A percentile compares a stretch with the other conserved stretches of the same genome.
phyloP scores from a whole-genome alignment of 2,113 vertebrate genomes.

The Sminthopsis crassicaudata region DNA sequence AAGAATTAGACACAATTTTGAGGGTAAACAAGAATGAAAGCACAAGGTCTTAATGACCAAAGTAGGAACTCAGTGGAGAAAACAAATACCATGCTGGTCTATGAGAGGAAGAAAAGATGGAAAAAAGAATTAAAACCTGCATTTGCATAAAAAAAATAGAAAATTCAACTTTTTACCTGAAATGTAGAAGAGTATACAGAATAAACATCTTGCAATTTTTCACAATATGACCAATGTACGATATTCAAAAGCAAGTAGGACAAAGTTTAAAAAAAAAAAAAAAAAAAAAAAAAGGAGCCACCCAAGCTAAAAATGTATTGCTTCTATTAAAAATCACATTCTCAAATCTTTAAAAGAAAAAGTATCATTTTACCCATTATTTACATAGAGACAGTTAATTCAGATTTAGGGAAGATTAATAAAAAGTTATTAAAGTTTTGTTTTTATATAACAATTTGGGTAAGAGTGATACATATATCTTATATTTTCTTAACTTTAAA shows the following conservation, averaged over 20 bases:
- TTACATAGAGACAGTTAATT: neutral
- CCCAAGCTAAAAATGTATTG: neutral
- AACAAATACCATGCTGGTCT: neutral
- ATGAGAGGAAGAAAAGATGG: neutral
- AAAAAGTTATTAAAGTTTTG: neutral
- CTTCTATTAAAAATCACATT: constrained; percentile 6
- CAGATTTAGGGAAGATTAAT: neutral
- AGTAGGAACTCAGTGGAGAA: neutral
- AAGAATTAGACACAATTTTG: neutral
- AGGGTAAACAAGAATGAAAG: neutral
- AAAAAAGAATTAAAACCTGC: neutral
- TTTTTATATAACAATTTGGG: constrained; percentile 4
- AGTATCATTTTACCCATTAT: neutral
- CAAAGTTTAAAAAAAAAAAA: neutral
- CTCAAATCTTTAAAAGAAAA: constrained; percentile 37
- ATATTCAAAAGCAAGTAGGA: neutral
- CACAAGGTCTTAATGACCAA: neutral
- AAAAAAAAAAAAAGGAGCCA: neutral
- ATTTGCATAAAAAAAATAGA: neutral
- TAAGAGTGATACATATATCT: neutral
- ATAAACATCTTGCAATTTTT: neutral
- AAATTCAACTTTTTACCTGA: neutral
- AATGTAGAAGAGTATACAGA: neutral
- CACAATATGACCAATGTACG: neutral
- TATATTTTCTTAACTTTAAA: constrained; percentile 42